phyloP scores from a whole-genome alignment of 2,797 vertebrate genomes.

The Cirrhinus mrigala region DNA sequence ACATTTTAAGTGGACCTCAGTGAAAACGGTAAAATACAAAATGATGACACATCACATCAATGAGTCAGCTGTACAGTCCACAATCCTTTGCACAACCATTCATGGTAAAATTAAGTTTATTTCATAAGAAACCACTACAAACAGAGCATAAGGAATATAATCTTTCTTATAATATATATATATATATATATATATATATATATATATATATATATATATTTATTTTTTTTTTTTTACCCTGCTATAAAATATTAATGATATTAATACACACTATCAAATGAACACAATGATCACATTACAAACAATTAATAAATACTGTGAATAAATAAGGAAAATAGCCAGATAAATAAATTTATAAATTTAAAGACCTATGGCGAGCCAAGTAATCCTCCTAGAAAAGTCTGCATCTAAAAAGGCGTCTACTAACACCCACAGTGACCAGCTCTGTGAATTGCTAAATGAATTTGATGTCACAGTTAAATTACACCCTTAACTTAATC shows the following conservation, averaged over 20 bases:
- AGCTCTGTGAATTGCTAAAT: slow-evolving; percentile 72
- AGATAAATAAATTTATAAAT: slow-evolving; percentile 66
- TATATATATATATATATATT: too few species aligned
- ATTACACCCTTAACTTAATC: slow-evolving; percentile 32
- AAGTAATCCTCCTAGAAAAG: slow-evolving; percentile 50
- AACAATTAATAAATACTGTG: slow-evolving; percentile 78
- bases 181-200: too few species aligned
- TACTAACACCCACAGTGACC: slow-evolving; percentile 72
- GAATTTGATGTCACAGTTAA: slow-evolving; percentile 37
- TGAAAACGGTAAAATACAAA: background rate
- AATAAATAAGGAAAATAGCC: slow-evolving; percentile 79
- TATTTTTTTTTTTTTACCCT: slow-evolving; percentile 62
- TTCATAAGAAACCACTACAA: slow-evolving; percentile 82
- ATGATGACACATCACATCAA: background rate
- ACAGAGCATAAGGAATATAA: slow-evolving; percentile 70
- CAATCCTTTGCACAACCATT: background rate
- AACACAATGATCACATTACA: slow-evolving; percentile 77
- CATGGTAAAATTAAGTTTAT: slow-evolving; percentile 76
- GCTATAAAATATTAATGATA: slow-evolving; percentile 77
- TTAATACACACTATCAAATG: slow-evolving; percentile 72
- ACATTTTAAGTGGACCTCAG: background rate
- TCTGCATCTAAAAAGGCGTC: slow-evolving; percentile 52
- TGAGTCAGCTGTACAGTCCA: background rate
- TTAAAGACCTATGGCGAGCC: slow-evolving; percentile 71
- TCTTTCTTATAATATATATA: slow-evolving; percentile 67